Evolutionary conservation across 2,888 invertebrate genomes (phyloP), one percentile per base, ranked within the genome.

Genomic region (Drosophila kanekoi): DNA sequence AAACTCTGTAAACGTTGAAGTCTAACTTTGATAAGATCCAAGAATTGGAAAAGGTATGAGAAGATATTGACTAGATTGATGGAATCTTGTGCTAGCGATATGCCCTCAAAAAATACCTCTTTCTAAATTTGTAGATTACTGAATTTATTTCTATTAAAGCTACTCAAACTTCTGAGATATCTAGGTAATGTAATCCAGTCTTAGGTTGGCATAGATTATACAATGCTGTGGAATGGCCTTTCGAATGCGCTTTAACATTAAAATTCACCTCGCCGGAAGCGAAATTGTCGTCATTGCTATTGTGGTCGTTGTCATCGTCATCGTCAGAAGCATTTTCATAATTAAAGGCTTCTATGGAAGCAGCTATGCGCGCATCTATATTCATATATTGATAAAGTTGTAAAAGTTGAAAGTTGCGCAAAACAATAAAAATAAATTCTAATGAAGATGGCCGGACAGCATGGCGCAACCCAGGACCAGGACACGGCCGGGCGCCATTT

Each of bases 401-500:
- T 87, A 87, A 82, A 89, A 89, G 88, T 83, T 75, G 83, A 83
- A 83, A 89, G 89, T 89, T 83, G 88, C 82, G 82, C 89, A 89
- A 87, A 83, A 83, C 89, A 83, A 83, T 83, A 83, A 83, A 83
- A 83, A 83, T 83, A 83, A 83, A 83, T 83, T 83, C 83, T 87
- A 83, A 83, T 83, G 83, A 83, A 83, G 83, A 83, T 83, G 88
- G 83, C 89, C 82, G 88, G 72, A 71, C 83, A 87, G 88, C 79
- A 89, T 83, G 83, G 86, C 86, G 89, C 86, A 82, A 45, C 65
- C 45, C 57, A 58, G 62, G 37, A 49, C 40, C 56, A 51, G 76
- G 67, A 65, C 60, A 63, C 53, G 68, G 52, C 80, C 54, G 59
- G 60, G 86, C 82, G 82, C 72, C 83, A 83, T 89, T 89, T 89